Evolutionary conservation across 2,797 vertebrate genomes (phyloP).

Genomic region (Sebastes iracundus): DNA sequence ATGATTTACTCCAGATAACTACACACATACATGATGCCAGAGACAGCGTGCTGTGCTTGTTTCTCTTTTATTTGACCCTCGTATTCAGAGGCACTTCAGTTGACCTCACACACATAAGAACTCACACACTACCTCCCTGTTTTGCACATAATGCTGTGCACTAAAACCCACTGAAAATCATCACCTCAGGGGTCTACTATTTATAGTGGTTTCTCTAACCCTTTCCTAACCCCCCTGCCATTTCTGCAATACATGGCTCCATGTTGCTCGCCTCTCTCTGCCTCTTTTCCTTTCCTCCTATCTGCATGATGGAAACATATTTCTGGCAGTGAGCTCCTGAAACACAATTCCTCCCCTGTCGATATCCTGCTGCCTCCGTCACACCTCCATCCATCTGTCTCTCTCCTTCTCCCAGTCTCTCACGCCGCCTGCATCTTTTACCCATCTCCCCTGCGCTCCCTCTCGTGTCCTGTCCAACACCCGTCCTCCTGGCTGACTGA

Average conservation of each 20-base stretch:
- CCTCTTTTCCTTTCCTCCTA: background rate
- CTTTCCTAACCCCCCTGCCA: slow-evolving; percentile 17
- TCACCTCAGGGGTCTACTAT: slow-evolving; percentile 50
- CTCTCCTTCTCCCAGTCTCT: slow-evolving; percentile 13
- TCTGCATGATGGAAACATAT: slow-evolving; percentile 63
- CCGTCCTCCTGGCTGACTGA: slow-evolving; percentile 57
- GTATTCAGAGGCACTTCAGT: slow-evolving; percentile 12
- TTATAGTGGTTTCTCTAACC: slow-evolving; percentile 64
- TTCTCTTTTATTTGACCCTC: slow-evolving; percentile 11
- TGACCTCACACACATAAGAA: slow-evolving; percentile 23
- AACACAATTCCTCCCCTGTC: slow-evolving; percentile 72
- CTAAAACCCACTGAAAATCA: slow-evolving; percentile 52
- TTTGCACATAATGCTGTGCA: slow-evolving; percentile 22
- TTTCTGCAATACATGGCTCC: slow-evolving; percentile 15
- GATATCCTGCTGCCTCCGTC: slow-evolving; percentile 57
- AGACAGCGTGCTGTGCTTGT: background rate
- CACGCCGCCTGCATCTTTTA: slow-evolving; percentile 43
- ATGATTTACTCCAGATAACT: slow-evolving; percentile 4
- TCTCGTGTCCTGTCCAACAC: slow-evolving; percentile 55
- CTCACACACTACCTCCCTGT: background rate
- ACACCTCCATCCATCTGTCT: slow-evolving; percentile 73
- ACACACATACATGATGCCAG: background rate
- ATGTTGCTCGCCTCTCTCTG: slow-evolving; percentile 10
- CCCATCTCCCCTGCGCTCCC: slow-evolving; percentile 30
- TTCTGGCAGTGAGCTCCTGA: slow-evolving; percentile 58